Evolutionary conservation across 2,113 vertebrate genomes (phyloP).

Genomic region (Alectura lathami): DNA sequence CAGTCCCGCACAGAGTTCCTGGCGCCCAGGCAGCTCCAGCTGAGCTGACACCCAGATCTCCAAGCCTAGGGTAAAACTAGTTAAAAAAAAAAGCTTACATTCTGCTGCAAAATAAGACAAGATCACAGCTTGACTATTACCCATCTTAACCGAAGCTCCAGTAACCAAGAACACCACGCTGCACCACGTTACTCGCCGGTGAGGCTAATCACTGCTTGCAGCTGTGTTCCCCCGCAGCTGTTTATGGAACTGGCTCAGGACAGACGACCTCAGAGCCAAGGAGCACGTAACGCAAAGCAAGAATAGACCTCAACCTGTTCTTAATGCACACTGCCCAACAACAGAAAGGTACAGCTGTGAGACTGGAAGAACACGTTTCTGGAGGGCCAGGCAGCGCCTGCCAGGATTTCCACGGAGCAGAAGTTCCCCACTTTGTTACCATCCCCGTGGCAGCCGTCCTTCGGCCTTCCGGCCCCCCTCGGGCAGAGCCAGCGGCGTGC

Average conservation of each 20-base stretch:
- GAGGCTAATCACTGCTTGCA: background rate
- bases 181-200: background rate
- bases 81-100: background rate
- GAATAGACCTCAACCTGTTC: background rate
- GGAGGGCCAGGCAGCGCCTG: background rate
- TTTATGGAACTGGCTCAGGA: background rate
- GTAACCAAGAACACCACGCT: fast-evolving
- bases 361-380: background rate
- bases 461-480: background rate
- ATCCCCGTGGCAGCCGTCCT: background rate
- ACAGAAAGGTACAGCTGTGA: background rate
- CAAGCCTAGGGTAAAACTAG: no score
- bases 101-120: background rate
- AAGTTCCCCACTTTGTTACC: background rate
- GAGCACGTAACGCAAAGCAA: background rate
- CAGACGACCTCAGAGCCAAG: background rate
- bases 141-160: background rate
- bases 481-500: no score
- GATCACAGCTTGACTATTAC: background rate
- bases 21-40: background rate
- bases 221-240: background rate
- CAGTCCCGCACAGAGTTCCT: no score
- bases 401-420: background rate
- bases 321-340: background rate
- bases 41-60: background rate